phyloP scores from a whole-genome alignment of 2,113 vertebrate species.

The Corythaixoides concolor region DNA sequence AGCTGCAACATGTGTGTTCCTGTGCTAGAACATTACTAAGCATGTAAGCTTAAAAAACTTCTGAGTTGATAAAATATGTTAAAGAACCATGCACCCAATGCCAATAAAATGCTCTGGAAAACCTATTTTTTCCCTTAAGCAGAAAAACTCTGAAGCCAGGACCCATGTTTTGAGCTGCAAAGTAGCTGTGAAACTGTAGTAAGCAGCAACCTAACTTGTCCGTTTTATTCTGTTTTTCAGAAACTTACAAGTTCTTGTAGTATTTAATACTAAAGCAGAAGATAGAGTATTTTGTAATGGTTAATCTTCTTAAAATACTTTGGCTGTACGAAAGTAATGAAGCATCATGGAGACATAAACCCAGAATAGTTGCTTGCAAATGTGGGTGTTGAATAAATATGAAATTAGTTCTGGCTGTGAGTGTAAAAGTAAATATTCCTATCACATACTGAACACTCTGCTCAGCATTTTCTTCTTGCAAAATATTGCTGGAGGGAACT shows the following conservation, averaged over 20 bases:
- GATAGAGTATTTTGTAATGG: background rate
- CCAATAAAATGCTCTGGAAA: background rate
- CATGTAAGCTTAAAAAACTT: background rate
- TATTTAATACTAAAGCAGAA: background rate
- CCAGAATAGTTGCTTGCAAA: background rate
- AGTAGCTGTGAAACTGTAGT: background rate
- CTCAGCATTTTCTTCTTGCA: background rate
- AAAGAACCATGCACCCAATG: fast-evolving
- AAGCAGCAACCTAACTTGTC: background rate
- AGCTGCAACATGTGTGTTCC: background rate
- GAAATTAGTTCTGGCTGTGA: constrained; percentile 5
- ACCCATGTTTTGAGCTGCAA: background rate
- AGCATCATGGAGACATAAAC: background rate
- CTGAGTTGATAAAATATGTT: background rate
- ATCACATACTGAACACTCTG: background rate
- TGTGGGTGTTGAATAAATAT: constrained; percentile 14
- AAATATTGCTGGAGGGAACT: background rate
- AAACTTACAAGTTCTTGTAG: background rate
- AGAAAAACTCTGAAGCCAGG: background rate
- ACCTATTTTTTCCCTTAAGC: background rate
- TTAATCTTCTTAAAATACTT: background rate
- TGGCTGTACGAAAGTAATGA: background rate
- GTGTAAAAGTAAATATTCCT: constrained; percentile 8
- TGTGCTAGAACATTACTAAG: background rate
- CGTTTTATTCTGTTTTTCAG: background rate